phyloP scores from a whole-genome alignment of 2,888 invertebrate species.

The Meteorus cinctellus region DNA sequence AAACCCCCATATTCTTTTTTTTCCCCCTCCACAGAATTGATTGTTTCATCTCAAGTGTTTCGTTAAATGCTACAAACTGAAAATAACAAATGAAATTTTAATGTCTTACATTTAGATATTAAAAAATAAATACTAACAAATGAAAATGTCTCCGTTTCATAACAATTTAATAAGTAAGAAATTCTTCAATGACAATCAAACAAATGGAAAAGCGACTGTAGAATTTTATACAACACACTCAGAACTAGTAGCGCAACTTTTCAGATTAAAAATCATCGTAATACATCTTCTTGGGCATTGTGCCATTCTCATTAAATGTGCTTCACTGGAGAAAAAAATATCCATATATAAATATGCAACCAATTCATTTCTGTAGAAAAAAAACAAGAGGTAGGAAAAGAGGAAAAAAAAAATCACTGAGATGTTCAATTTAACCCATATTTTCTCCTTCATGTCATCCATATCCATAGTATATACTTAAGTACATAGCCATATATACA shows the following conservation, averaged over 20 bases:
- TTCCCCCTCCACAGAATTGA: background rate
- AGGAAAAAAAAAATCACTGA: background rate
- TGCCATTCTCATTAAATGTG: background rate
- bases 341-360: background rate
- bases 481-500: slow-evolving; percentile 10
- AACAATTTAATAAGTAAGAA: background rate
- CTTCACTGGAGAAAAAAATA: background rate
- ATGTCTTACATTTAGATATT: background rate
- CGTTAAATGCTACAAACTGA: background rate
- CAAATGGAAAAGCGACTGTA: background rate
- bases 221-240: background rate
- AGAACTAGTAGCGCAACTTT: background rate
- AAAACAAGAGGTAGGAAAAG: background rate
- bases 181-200: background rate
- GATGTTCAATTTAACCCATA: background rate
- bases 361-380: background rate
- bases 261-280: background rate
- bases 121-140: background rate
- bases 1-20: background rate
- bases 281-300: background rate
- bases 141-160: background rate
- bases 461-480: background rate
- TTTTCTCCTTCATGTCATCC: background rate
- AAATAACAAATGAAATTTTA: background rate
- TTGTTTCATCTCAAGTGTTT: background rate